phyloP scores from a whole-genome alignment of 2,797 vertebrate genomes.

The Liasis olivaceus region DNA sequence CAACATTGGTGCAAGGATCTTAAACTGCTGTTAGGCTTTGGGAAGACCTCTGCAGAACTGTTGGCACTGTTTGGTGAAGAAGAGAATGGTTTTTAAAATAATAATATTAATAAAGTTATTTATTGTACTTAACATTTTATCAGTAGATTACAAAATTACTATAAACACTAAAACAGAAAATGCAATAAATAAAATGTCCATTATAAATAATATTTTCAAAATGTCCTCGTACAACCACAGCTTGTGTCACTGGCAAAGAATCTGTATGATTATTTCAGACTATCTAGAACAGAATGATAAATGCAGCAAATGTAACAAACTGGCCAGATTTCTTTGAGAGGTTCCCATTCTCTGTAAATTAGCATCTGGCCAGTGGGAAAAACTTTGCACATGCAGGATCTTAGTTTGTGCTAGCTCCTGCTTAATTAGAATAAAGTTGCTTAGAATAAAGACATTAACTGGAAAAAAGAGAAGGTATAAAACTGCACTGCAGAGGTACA shows the following conservation, averaged over 20 bases:
- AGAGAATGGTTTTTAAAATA: slow-evolving; percentile 11
- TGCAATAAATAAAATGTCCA: background rate
- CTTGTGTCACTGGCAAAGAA: background rate
- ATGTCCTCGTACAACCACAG: background rate
- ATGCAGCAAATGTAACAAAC: background rate
- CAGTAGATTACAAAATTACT: background rate
- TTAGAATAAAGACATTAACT: background rate
- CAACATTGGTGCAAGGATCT: slow-evolving; percentile 70
- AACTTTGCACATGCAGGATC: background rate
- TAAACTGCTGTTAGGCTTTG: slow-evolving; percentile 63
- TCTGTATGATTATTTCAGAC: background rate
- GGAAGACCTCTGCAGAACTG: slow-evolving; percentile 31
- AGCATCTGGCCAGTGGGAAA: background rate
- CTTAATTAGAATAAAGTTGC: background rate
- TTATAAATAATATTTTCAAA: background rate
- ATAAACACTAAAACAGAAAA: background rate
- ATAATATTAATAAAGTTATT: background rate
- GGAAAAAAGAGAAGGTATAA: background rate
- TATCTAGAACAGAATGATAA: background rate
- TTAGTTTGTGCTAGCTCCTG: background rate
- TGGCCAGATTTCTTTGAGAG: background rate
- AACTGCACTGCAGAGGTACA: background rate
- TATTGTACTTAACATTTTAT: background rate
- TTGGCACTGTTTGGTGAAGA: slow-evolving; percentile 50
- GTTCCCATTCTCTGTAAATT: background rate